phyloP scores from a whole-genome alignment of 2,113 vertebrate species.

The Fregata magnificens region DNA sequence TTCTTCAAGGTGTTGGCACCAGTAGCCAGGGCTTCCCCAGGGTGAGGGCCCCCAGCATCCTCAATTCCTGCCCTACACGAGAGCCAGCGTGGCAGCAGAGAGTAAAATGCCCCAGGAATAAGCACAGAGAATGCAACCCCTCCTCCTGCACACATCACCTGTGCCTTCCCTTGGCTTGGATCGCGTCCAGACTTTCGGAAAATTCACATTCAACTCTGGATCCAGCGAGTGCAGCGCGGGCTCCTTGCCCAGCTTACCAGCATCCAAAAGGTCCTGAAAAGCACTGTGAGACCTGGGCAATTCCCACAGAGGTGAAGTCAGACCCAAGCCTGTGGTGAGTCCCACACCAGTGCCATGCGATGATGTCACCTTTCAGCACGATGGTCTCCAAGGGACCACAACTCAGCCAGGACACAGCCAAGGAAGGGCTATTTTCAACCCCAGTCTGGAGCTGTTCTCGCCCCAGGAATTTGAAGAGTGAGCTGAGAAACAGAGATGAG shows the following conservation, averaged over 20 bases:
- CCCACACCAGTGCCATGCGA: background rate
- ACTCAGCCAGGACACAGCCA: background rate
- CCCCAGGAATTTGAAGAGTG: background rate
- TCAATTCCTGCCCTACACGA: background rate
- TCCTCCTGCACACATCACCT: background rate
- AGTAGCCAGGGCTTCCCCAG: background rate
- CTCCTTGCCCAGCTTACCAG: background rate
- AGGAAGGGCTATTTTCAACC: background rate
- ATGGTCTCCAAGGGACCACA: rapidly evolving
- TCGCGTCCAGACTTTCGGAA: background rate
- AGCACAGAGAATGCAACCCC: background rate
- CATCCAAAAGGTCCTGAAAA: background rate
- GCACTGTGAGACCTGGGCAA: background rate
- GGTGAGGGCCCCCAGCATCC: background rate
- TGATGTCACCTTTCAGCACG: constrained; percentile 21
- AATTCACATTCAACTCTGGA: background rate
- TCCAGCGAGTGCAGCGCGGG: rapidly evolving
- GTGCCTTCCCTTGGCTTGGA: background rate
- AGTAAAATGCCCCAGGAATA: background rate
- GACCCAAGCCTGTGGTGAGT: background rate
- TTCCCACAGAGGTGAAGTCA: constrained; percentile 21
- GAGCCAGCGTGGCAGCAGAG: background rate
- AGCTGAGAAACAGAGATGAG: background rate
- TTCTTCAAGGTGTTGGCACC: background rate
- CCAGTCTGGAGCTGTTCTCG: background rate